Evolutionary conservation across 37 sponge, comb jelly and placozoan species (phyloP).

Genomic region (Diacarnus erythraeanus): DNA sequence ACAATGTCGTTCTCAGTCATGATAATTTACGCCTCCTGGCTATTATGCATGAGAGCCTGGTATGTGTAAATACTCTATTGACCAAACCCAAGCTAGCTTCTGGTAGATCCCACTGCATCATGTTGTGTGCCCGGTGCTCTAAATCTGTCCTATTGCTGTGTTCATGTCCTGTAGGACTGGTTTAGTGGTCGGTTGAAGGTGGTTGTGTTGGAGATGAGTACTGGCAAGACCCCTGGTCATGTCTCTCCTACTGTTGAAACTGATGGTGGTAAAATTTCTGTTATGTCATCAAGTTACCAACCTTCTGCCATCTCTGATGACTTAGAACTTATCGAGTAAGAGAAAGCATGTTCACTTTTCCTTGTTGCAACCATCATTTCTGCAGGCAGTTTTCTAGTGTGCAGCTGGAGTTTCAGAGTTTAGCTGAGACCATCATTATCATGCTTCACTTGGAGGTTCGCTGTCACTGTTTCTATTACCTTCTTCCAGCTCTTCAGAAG

Average conservation of each 20-base stretch:
- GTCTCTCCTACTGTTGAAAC: background rate
- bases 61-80: too few relatives aligned
- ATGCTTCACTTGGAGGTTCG: constrained; percentile 89
- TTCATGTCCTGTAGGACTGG: constrained; percentile 55
- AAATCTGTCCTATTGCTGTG: background rate
- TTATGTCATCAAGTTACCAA: too few relatives aligned
- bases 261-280: constrained; percentile 14
- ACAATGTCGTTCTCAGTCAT: constrained; percentile 37
- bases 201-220: constrained; percentile 9
- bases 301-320: constrained; percentile 4
- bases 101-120: too few relatives aligned
- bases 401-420: constrained; percentile 29
- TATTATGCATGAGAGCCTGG: constrained; percentile 86
- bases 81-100: too few relatives aligned
- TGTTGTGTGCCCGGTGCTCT: too few relatives aligned
- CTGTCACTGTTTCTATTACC: constrained; percentile 82
- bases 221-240: background rate
- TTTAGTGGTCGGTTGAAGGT: constrained; percentile 33
- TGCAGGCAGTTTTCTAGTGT: constrained; percentile 45
- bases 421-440: constrained; percentile 61
- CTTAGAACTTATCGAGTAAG: constrained; percentile 28
- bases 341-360: background rate
- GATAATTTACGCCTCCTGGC: constrained; percentile 55
- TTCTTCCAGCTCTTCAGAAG: constrained; percentile 63
- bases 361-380: background rate